These are phyloP conservation scores for Patella ulyssiponensis DNA, from an alignment of 2,888 invertebrate species.

Conservation along the genomic window DNA sequence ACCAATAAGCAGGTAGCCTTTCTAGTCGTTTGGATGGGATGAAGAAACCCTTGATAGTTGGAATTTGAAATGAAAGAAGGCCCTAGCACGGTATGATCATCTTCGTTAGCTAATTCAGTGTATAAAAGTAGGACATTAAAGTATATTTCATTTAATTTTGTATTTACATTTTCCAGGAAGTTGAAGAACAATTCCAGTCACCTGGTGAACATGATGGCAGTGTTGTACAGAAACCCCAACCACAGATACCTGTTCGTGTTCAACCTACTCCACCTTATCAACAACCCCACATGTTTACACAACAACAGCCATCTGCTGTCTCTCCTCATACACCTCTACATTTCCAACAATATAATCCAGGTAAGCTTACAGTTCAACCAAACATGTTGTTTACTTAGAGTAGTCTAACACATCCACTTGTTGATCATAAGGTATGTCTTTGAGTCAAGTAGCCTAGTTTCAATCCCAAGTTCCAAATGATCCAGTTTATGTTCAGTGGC, in stretches of 20 bases:
- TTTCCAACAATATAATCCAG: background rate
- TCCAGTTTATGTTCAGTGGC: no score
- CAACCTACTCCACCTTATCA: slow-evolving; percentile 14
- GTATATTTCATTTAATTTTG: background rate
- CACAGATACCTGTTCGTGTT: background rate
- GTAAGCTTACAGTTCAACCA: background rate
- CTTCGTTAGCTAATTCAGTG: background rate
- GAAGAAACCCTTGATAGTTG: no score
- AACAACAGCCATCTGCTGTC: background rate
- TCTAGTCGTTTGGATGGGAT: no score
- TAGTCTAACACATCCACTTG: no score
- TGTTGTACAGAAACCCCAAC: slow-evolving; percentile 3
- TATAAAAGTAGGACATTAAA: background rate
- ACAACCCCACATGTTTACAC: background rate
- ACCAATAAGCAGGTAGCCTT: no score
- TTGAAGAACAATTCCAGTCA: background rate
- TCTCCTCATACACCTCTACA: background rate
- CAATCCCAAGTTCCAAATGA: no score
- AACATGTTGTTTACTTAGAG: no score
- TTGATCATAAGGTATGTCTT: no score
- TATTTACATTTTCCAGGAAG: slow-evolving; percentile 6
- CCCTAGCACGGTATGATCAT: no score
- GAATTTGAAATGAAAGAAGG: no score
- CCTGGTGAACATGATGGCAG: background rate
- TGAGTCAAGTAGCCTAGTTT: no score